phyloP scores from a whole-genome alignment of 2,113 vertebrate genomes.

The Osmerus eperlanus region DNA sequence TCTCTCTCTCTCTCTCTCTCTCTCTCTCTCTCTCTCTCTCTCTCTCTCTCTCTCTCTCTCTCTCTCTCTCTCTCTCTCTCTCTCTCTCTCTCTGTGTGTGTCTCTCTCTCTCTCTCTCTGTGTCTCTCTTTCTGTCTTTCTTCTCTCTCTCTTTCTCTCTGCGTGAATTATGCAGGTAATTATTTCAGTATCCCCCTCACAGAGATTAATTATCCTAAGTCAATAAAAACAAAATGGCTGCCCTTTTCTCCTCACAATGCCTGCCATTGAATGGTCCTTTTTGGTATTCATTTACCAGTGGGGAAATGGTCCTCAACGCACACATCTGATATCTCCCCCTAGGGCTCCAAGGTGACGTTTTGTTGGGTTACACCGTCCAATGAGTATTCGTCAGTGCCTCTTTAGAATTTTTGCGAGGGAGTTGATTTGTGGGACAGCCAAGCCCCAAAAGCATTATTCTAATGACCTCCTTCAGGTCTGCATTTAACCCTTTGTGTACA shows the following conservation, averaged over 20 bases:
- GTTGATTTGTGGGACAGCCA: slow-evolving; percentile 26
- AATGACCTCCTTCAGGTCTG: slow-evolving; percentile 35
- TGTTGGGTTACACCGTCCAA: slow-evolving; percentile 22
- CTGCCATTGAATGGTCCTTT: slow-evolving; percentile 30
- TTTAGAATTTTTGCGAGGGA: slow-evolving; percentile 4
- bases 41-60: slow-evolving; percentile 23
- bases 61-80: slow-evolving; percentile 25
- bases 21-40: slow-evolving; percentile 17
- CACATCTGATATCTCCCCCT: slow-evolving; percentile 23
- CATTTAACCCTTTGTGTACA: slow-evolving; percentile 49
- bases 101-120: slow-evolving; percentile 25
- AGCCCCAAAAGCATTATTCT: slow-evolving; percentile 13
- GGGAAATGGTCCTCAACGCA: slow-evolving; percentile 32
- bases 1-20: slow-evolving; percentile 19
- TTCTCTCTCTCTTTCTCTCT: slow-evolving; percentile 30
- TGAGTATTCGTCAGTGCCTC: not conserved
- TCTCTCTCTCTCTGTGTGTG: not conserved
- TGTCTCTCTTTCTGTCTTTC: slow-evolving; percentile 11
- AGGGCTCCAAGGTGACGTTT: slow-evolving; percentile 22
- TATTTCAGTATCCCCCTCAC: slow-evolving; percentile 40
- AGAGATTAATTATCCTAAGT: slow-evolving; percentile 59
- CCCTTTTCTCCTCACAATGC: slow-evolving; percentile 37
- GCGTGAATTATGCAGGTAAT: slow-evolving; percentile 51
- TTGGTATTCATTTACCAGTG: slow-evolving; percentile 50
- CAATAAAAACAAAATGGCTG: slow-evolving; percentile 64